Evolutionary conservation across 2,888 invertebrate genomes (phyloP), one percentile per base, ranked within the genome.

Genomic region (Caenorhabditis sp.): DNA sequence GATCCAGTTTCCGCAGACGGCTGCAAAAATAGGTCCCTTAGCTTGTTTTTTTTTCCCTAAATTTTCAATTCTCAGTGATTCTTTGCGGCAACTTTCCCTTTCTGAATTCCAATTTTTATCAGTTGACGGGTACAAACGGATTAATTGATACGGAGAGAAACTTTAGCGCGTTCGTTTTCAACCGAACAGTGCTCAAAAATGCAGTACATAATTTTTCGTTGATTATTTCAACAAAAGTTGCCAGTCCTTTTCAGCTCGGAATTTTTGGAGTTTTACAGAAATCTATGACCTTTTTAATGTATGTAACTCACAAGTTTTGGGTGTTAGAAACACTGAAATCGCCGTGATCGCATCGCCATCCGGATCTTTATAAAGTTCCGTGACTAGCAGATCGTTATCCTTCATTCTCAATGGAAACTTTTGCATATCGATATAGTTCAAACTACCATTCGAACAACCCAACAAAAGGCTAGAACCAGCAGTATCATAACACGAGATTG

Each of bases 1-100:
- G 86, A 99, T 96, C 97, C 97, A 97, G 89, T 97, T 97, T 56
- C 97, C 97, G 89, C 95, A 95, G 69, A 95, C 91, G 91, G 94
- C 95, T 95, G 88, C 27, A 80, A 73, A 61, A n/a, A n/a, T 26
- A 12, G 49, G 5, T 21, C 3, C 3, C 14, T 43, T 7, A 17
- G 7, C 10, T 27, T 1, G 20, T 53, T 31, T 31, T 20, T 27
- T 17, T 23, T 8, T n/a, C 17, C 12, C n/a, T 49, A 53, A 43
- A 52, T 7, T 21, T 1, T 23, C n/a, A n/a, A n/a, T n/a, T n/a
- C n/a, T n/a, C n/a, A n/a, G n/a, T n/a, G n/a, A n/a, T n/a, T n/a
- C n/a, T n/a, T n/a, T n/a, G n/a, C n/a, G n/a, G n/a, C n/a, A n/a
- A n/a, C n/a, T n/a, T n/a, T n/a, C n/a, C n/a, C n/a, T n/a, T n/a